Evolutionary conservation across 1,140 invertebrate genomes (phyloP), one percentile per base, ranked within the genome.

Genomic region (Arctopsyche grandis): DNA sequence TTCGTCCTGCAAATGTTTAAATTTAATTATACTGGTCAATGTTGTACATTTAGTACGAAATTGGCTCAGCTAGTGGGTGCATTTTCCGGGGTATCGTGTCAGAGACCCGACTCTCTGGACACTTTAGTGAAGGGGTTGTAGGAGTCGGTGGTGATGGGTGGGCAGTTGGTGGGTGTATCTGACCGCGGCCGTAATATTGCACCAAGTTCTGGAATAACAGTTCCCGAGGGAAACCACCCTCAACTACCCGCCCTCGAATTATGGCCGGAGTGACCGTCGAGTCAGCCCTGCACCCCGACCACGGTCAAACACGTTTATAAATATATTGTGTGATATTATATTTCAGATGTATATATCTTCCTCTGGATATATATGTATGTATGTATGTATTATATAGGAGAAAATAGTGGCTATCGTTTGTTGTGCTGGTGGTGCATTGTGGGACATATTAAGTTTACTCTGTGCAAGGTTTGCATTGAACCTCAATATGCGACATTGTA

Each of bases 131-230:
- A 21, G 56, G n/a, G 56, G 56, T 19, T 3, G 26, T n/a, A 29
- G 22, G 24, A 26, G 9, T 24, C 16, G 22, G 29, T 66, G 5
- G 60, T 14, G 14, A 12, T 14, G 14, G 21, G 60, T 66, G 21
- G n/a, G 60, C 16, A 19, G 24, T 60, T 19, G 56, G 12, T 16
- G 56, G 56, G 56, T 21, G 16, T 60, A 21, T 60, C 29, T 46
- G 43, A 71, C 69, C 71, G 71, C 46, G 29, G 22, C 38, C 52
- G 22, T 29, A 12, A 56, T 74, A 56, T 56, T 74, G 71, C 71
- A 44, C 22, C 14, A 44, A 58, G 19, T 74, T 56, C 24, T 29
- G 71, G 22, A 56, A 74, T 58, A 74, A 74, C 71, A 58, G 48
- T 74, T 74, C 71, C 71, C 71, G n/a, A 5, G 24, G 71, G 44